phyloP scores from a whole-genome alignment of 2,113 vertebrate genomes.

The Ranitomeya variabilis region DNA sequence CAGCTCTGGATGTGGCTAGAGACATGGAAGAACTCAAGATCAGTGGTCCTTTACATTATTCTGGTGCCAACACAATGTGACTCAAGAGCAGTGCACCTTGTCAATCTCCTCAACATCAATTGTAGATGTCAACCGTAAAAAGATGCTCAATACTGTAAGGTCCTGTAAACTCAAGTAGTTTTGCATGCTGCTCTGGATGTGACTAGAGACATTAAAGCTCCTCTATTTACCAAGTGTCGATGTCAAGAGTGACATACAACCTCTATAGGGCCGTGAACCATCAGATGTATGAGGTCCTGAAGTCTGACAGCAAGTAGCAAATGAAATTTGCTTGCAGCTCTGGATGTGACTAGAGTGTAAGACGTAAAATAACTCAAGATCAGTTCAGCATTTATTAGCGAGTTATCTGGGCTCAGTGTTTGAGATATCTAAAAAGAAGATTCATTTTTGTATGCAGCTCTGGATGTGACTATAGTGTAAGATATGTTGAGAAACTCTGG shows the following conservation, averaged over 20 bases:
- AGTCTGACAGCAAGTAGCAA: not conserved
- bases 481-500: not conserved
- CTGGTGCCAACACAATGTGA: no score
- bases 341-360: constrained; percentile 3
- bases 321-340: not conserved
- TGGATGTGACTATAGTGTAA: not conserved
- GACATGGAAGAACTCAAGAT: no score
- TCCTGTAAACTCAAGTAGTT: not conserved
- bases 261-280: no score
- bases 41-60: no score
- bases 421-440: not conserved
- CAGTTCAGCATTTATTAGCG: not conserved
- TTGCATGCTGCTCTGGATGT: not conserved
- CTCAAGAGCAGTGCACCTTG: no score
- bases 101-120: no score
- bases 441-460: not conserved
- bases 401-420: not conserved
- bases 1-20: no score
- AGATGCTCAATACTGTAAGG: not conserved
- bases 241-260: not conserved
- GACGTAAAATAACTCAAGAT: not conserved
- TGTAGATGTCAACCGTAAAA: no score
- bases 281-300: not conserved
- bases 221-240: not conserved
- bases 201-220: not conserved